Conservation (phyloP, 2,797 vertebrate species). For the Cichlasoma orientale region DNA sequence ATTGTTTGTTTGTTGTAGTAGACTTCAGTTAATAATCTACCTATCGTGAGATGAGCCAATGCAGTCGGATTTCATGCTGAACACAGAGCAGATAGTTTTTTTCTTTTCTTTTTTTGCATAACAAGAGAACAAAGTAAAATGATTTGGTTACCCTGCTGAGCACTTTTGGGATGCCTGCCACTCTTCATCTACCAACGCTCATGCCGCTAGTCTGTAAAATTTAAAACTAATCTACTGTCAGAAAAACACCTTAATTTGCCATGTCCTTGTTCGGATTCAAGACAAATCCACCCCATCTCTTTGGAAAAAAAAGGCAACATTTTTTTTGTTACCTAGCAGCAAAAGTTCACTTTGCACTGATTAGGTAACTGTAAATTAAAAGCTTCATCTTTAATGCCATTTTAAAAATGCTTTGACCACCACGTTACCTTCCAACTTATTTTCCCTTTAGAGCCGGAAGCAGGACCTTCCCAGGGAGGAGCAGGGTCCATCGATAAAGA, state of each 20-base stretch:
- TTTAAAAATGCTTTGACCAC: background rate
- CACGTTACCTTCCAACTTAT: background rate
- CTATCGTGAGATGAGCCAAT: background rate
- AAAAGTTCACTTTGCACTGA: background rate
- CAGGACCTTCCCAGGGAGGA: conserved; percentile 93
- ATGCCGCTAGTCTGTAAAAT: background rate
- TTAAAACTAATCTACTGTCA: background rate
- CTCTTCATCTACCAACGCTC: background rate
- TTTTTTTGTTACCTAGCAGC: background rate
- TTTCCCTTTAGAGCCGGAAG: conserved; percentile 86
- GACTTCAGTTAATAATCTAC: conserved; percentile 4
- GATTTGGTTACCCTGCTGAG: background rate
- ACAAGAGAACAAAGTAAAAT: background rate
- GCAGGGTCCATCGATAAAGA: conserved; percentile 95
- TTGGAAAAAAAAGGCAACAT: background rate
- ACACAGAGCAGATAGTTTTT: background rate
- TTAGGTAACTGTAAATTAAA: background rate
- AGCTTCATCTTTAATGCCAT: background rate
- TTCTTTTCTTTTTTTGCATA: background rate
- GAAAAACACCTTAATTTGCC: background rate
- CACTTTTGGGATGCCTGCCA: background rate
- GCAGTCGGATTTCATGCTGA: background rate
- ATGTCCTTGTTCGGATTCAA: background rate
- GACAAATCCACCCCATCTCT: background rate
- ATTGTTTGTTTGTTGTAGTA: background rate